Base-by-base conservation (phyloP, 2,797 vertebrate genomes). In the Lagodon rhomboides region DNA sequence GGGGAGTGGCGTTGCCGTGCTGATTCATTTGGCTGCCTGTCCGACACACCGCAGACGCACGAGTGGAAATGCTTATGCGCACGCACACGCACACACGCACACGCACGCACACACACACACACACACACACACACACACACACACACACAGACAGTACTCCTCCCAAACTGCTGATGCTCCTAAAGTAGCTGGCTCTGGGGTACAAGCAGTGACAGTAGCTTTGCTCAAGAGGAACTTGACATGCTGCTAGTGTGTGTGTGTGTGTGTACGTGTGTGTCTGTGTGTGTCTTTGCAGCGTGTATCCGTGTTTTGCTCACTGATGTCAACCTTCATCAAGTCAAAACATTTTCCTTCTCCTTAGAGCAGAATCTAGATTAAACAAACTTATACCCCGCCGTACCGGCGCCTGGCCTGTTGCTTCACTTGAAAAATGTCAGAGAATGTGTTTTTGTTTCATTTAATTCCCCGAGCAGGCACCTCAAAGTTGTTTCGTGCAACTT, bases 121-220 rank as follows among this genome's bases (percentile, higher is more conserved):
- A 68, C 58, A 79, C 64, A 72, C 49, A 3, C 25, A 46, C 1
- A 17, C 34, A 1, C 50, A 27, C 53, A 27, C 43, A 27, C 25
- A 46, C 1, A 17, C 34, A 1, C 50, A 27, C 53, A 27, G 34
- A 27, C 62, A 73, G 65, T 43, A 53, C 51, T 66, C 58, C 18
- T 58, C 20, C 73, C 53, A 87, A 87, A 91, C 46, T 86, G 86
- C 83, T 87, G 79, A 83, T 89, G 84, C 78, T 82, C 67, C 83
- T 78, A 83, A 90, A 89, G 79, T 63, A 76, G 81, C 72, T 86
- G 73, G 72, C 86, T 89, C 70, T 59, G 43, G 82, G 85, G 73
- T 83, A 80, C 51, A 77, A 81, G 74, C 56, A 80, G 68, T 87
- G 88, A 87, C 86, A 89, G 80, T 72, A 76, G 73, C 84, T 82